Conservation (phyloP, 2,797 vertebrate species). For the Amniataba percoides region DNA sequence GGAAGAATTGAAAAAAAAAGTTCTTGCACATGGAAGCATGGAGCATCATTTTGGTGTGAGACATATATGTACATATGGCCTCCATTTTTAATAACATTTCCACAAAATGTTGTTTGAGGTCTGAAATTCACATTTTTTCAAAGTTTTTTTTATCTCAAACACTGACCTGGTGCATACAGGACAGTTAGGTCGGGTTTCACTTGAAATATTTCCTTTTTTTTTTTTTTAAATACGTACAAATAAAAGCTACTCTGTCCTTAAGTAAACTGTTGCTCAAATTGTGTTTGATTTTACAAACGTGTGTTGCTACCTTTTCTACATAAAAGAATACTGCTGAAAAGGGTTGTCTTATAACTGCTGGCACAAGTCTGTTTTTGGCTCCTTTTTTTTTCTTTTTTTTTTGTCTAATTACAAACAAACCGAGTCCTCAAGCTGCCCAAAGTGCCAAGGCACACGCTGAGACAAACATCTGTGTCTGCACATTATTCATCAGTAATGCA, state of each 20-base stretch:
- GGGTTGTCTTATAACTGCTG: conserved; percentile 58
- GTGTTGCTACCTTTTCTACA: conserved; percentile 61
- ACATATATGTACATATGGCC: conserved; percentile 69
- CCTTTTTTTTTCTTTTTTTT: conserved; percentile 24
- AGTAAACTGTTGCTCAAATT: conserved; percentile 61
- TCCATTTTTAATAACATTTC: conserved; percentile 47
- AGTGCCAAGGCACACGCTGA: conserved; percentile 80
- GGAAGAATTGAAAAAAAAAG: conserved; percentile 34
- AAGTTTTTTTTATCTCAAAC: conserved; percentile 37
- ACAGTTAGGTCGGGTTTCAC: conserved; percentile 37
- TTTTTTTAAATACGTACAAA: conserved; percentile 29
- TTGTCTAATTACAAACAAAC: conserved; percentile 60
- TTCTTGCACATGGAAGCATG: conserved; percentile 49
- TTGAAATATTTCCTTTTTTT: conserved; percentile 45
- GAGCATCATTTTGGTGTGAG: conserved; percentile 57
- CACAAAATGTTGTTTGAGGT: conserved; percentile 61
- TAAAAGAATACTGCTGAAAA: conserved; percentile 57
- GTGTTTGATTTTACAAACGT: conserved; percentile 60
- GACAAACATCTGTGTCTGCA: conserved; percentile 67
- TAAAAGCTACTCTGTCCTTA: conserved; percentile 61
- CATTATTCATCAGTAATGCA: conserved; percentile 55
- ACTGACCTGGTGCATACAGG: conserved; percentile 42
- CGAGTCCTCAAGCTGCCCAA: conserved; percentile 73
- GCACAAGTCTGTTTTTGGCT: conserved; percentile 73
- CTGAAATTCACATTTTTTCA: conserved; percentile 65